A percentile compares a stretch with the other conserved stretches of the same genome.
These are phyloP conservation scores for Nomada fucata DNA, from an alignment of 2,888 invertebrate species.

Conservation along the genomic window DNA sequence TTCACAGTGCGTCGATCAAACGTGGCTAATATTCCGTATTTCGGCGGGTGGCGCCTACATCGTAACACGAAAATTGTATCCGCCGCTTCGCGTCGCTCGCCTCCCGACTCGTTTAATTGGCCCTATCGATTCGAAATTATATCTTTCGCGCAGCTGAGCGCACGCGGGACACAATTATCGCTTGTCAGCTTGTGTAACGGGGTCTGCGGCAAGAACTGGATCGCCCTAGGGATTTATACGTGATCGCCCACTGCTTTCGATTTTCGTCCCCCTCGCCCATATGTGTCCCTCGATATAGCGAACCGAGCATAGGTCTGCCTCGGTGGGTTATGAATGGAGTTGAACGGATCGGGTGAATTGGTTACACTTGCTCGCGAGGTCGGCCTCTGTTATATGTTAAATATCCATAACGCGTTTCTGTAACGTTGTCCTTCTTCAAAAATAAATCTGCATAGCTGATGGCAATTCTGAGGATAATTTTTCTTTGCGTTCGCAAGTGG, in stretches of 20 bases:
- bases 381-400: too few relatives aligned
- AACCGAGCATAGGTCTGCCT: too few relatives aligned
- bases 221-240: constrained; percentile 7
- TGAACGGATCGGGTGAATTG: too few relatives aligned
- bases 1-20: constrained; percentile 14
- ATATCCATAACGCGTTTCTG: too few relatives aligned
- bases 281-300: constrained; percentile 5
- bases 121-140: constrained; percentile 2
- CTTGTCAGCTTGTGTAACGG: constrained; percentile 21
- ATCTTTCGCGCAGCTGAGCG: constrained; percentile 12
- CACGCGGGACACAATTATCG: constrained; percentile 28
- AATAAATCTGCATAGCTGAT: too few relatives aligned
- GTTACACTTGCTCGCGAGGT: too few relatives aligned
- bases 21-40: constrained; percentile 1
- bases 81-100: constrained; percentile 25
- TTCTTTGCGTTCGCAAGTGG: too few relatives aligned
- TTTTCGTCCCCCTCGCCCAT: not conserved
- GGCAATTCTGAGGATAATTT: too few relatives aligned
- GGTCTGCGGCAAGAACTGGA: not conserved
- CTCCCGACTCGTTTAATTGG: constrained; percentile 20
- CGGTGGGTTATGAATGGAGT: too few relatives aligned
- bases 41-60: not conserved
- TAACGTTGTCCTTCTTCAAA: too few relatives aligned
- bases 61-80: constrained; percentile 35
- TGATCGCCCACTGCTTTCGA: not conserved